Percentiles rank a stretch among this genome's conserved stretches.
phyloP scores from a whole-genome alignment of 2,888 invertebrate genomes.

The Aplocera efformata region DNA sequence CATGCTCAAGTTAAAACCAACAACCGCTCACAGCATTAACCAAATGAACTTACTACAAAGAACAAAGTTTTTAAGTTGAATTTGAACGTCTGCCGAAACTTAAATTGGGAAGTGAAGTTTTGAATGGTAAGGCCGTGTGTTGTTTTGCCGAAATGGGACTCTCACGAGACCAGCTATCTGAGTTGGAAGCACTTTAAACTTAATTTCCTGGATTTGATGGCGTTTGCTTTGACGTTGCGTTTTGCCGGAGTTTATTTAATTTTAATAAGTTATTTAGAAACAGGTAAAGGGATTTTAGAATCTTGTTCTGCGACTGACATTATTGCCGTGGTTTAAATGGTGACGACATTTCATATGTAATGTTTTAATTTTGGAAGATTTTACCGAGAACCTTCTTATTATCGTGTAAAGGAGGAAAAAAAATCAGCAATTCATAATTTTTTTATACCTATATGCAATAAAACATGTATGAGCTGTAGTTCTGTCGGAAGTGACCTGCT shows the following conservation, averaged over 20 bases:
- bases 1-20: slow-evolving; percentile 5
- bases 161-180: slow-evolving; percentile 29
- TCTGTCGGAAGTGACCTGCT: too few species aligned
- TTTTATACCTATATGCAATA: too few species aligned
- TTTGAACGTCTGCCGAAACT: slow-evolving; percentile 26
- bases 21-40: slow-evolving; percentile 21
- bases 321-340: too few species aligned
- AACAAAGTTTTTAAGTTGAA: slow-evolving; percentile 27
- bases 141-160: slow-evolving; percentile 40
- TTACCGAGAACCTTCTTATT: too few species aligned
- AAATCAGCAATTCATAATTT: too few species aligned
- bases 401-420: too few species aligned
- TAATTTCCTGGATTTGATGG: slow-evolving; percentile 49
- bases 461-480: too few species aligned
- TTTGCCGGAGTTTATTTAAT: slow-evolving; percentile 16
- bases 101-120: slow-evolving; percentile 35
- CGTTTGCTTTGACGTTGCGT: slow-evolving; percentile 31
- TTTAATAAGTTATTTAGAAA: too few species aligned
- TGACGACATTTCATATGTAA: too few species aligned
- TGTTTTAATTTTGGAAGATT: too few species aligned
- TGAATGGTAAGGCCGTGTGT: slow-evolving; percentile 39
- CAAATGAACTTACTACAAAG: slow-evolving; percentile 20
- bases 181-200: slow-evolving; percentile 49
- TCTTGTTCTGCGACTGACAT: too few species aligned
- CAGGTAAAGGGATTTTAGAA: too few species aligned